These are phyloP conservation scores for Caiman crocodilus DNA, from an alignment of 2,797 vertebrate genomes.

Conservation along the genomic window DNA sequence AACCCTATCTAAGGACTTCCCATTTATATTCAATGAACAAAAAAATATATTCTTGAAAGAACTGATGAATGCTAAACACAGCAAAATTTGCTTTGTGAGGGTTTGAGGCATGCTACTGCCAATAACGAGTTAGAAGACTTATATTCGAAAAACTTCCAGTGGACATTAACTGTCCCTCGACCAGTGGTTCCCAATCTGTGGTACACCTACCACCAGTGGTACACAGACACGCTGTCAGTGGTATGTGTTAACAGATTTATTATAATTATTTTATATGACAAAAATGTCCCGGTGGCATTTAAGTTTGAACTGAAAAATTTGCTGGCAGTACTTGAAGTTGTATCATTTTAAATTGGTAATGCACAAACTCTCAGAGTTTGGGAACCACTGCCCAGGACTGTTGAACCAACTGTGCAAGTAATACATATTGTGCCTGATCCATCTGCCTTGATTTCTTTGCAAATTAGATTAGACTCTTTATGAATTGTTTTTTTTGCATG, in stretches of 20 bases:
- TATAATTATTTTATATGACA: too few species aligned
- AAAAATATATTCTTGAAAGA: not conserved
- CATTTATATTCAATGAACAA: not conserved
- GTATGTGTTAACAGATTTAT: too few species aligned
- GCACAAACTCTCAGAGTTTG: too few species aligned
- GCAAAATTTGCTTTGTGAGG: not conserved
- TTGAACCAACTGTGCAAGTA: not conserved
- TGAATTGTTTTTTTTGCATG: not conserved
- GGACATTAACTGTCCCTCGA: not conserved
- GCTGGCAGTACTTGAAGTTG: too few species aligned
- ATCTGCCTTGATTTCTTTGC: not conserved
- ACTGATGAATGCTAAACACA: not conserved
- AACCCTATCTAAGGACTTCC: not conserved
- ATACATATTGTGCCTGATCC: not conserved
- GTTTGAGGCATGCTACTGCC: not conserved
- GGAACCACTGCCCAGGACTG: not conserved
- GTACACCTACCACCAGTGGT: too few species aligned
- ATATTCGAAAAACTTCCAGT: not conserved
- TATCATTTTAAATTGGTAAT: too few species aligned
- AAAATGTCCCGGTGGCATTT: too few species aligned
- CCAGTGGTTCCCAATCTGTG: too few species aligned
- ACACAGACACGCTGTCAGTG: too few species aligned
- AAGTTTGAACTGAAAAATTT: too few species aligned
- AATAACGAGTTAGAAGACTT: not conserved
- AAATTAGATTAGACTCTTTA: not conserved